Base-by-base conservation (phyloP, 2,888 invertebrate genomes). In the Drosophila maculinotata region DNA sequence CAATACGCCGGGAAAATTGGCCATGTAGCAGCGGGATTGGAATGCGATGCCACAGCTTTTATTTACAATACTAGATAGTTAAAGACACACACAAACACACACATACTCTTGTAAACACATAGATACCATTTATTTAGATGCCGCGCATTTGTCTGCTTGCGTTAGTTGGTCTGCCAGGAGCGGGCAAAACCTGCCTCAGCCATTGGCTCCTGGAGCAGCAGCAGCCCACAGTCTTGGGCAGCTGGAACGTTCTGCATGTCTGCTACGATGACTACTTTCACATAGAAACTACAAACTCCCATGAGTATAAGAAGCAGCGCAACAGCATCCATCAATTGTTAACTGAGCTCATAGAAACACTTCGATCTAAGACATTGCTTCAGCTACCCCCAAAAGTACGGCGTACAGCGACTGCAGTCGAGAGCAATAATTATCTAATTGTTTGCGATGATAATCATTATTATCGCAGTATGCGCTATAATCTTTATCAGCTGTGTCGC, bases 371-470 rank as follows among this genome's bases (percentile, higher is more conserved):
- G 20, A 6, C 7, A 7, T 10, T 1, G 6, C 45, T 10, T 20
- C 20, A 53, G n/a, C 12, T 70, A 8, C 47, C 74, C 0, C 8
- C 14, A 3, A 28, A 39, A 39, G 2, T 74, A 2, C 36, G 23
- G 1, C 28, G 8, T 1, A 14, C 47, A 8, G 7, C 28, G 6
- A 5, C 15, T 2, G 0, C 14, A 17, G 25, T 1, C 5, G 30
- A 17, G 7, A 44, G 17, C 3, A 31, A 51, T 1, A 75, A 79
- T 31, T 77, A 65, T 51, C 3, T 90, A 1, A 76, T 91, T 8
- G n/a, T 91, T 17, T 88, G 90, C 52, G 91, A 91, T 71, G 91
- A 91, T 58, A 91, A 91, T 56, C 85, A 90, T 48, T 91, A 89
- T 42, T 91, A 91, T 54, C 74, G 76, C 47, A 90, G 91, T 20